Percentiles rank a stretch among this genome's conserved stretches.
phyloP scores from a whole-genome alignment of 1,140 invertebrate genomes.

The Aphaenogaster rudis region DNA sequence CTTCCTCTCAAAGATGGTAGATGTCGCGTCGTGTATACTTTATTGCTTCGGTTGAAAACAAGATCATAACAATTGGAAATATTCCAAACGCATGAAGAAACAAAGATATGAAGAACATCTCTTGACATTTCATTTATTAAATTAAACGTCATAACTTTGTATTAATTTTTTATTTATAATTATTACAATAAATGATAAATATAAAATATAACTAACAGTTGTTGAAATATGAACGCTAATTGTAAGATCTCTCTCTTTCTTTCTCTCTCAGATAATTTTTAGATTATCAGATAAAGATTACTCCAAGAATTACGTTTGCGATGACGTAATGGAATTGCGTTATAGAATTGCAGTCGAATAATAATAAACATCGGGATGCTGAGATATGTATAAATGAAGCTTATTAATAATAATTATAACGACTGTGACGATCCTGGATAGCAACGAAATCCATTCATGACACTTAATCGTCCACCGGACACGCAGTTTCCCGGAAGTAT shows the following conservation, averaged over 20 bases:
- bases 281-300: slow-evolving; percentile 12
- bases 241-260: not conserved
- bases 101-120: not conserved
- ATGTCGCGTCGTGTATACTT: slow-evolving; percentile 23
- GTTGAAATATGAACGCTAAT: not conserved
- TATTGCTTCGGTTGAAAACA: not conserved
- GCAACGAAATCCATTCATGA: not conserved
- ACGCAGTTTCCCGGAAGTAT: slow-evolving; percentile 68
- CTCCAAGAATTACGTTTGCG: not conserved
- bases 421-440: not conserved
- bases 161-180: slow-evolving; percentile 16
- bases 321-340: not conserved
- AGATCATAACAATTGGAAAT: not conserved
- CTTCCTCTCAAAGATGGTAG: not conserved
- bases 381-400: not conserved
- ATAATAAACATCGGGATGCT: not conserved
- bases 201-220: not conserved
- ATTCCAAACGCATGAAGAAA: not conserved
- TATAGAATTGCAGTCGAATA: not conserved
- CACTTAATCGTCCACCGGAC: slow-evolving; percentile 60
- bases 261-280: not conserved
- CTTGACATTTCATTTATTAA: not conserved
- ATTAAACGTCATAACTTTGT: not conserved
- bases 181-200: slow-evolving; percentile 2
- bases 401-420: slow-evolving; percentile 45